phyloP scores from a whole-genome alignment of 2,888 invertebrate genomes.

The Nomada hirtipes region DNA sequence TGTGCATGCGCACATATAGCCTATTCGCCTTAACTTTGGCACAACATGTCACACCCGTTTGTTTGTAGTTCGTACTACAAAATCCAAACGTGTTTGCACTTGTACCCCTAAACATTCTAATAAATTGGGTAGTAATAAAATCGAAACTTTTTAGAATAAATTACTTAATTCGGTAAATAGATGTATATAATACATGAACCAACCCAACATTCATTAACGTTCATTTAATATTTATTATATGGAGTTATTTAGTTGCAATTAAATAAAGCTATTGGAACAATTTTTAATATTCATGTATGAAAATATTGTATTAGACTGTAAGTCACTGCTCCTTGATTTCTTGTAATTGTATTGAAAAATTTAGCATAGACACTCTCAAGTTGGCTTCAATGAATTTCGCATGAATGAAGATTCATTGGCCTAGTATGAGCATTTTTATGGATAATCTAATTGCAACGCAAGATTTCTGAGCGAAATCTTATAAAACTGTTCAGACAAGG shows the following conservation, averaged over 20 bases:
- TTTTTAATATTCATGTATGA: background rate
- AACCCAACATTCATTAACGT: background rate
- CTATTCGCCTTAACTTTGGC: slow-evolving; percentile 56
- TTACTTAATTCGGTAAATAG: background rate
- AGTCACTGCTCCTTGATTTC: background rate
- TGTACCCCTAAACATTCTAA: background rate
- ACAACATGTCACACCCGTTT: slow-evolving; percentile 60
- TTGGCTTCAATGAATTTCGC: background rate
- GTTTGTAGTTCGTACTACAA: slow-evolving; percentile 28
- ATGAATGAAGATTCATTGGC: slow-evolving; percentile 11
- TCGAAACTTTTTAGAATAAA: background rate
- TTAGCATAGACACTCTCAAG: slow-evolving; percentile 3
- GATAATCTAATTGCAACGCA: background rate
- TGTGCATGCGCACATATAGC: slow-evolving; percentile 59
- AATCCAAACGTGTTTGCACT: background rate
- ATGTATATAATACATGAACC: background rate
- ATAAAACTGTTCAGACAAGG: background rate
- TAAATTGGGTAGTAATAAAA: too few species aligned
- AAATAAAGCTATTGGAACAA: background rate
- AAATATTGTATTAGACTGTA: background rate
- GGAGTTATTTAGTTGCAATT: background rate
- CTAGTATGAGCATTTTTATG: background rate
- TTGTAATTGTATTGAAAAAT: background rate
- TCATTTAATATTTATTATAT: background rate
- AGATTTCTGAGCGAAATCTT: background rate